Evolutionary conservation across 2,797 vertebrate species (phyloP), one percentile per base, ranked within the genome.

Genomic region (Rhinella marina): DNA sequence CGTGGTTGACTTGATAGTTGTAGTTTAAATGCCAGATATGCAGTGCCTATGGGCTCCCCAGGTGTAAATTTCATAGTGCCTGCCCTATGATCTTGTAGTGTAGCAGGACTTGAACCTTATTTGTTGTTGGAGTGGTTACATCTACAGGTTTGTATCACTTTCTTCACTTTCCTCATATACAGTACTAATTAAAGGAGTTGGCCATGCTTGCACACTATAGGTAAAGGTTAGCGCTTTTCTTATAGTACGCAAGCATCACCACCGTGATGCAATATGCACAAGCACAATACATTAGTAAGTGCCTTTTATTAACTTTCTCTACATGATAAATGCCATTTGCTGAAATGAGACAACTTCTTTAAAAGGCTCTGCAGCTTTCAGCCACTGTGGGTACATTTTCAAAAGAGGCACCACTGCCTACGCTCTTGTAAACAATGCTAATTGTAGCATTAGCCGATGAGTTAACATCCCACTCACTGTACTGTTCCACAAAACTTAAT

Each of bases 401-500:
- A 25, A 25, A 76, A 76, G 10, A 75, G 41, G 11, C 41, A 52
- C 21, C 23, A 52, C 21, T 76, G 48, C 41, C 73, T 54, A 52
- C 73, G 7, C 73, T 25, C 48, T 76, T 14, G 50, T 76, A 76
- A 52, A 52, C 50, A 76, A 76, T 52, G 48, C 23, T 48, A 76
- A 52, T 76, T n/a, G n/a, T n/a, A n/a, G n/a, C n/a, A n/a, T n/a
- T n/a, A n/a, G n/a, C n/a, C n/a, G n/a, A n/a, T n/a, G n/a, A 25
- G 27, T 50, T 82, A 82, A 82, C 64, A 9, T 82, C 81, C 81
- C 64, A 64, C 14, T 50, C n/a, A 54, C 17, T 64, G 27, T 50
- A 68, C 32, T 68, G n/a, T 82, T 64, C 59, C 41, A 68, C 10
- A 54, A n/a, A 82, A 82, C 41, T 19, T 68, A 82, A 62, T 82